Evolutionary conservation across 2,113 vertebrate genomes (phyloP), one percentile per base, ranked within the genome.

Genomic region (Calypte anna): DNA sequence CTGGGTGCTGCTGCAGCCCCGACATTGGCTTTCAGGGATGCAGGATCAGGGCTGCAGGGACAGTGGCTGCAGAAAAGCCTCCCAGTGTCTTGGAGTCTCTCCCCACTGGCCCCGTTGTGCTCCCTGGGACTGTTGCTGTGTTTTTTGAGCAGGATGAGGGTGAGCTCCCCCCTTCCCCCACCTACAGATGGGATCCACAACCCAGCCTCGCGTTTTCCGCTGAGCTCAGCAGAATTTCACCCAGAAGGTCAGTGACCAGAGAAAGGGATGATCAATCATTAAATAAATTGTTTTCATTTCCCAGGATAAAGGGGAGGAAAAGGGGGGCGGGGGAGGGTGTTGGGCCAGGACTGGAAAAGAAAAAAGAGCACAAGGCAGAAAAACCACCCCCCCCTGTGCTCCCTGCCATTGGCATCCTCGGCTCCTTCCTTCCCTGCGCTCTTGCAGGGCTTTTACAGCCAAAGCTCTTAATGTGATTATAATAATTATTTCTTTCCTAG

Each of bases 151-250:
- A 96, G 93, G 96, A 91, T 82, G 58, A 38, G 89, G 80, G 94
- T 79, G 78, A 96, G 86, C 58, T 67, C 53, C 82, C 81, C 74
- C 28, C 57, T 75, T 66, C 95, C 94, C 96, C 95, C 97, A 95
- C 92, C 92, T 88, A 82, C 97, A 96, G 83, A 95, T 97, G 97
- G 96, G 97, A 96, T 97, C 96, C 92, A 76, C 96, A 88, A 90
- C 82, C 15, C 78, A 86, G 96, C 73, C 5, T 91, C n/a, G 21
- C 10, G 25, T 97, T 98, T 98, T 98, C 98, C 97, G 90, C 97
- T 7, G 66, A 98, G 98, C 98, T 98, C 98, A 98, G 98, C 98
- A 98, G 96, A 98, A 98, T 97, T 83, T 87, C 79, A 28, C 94
- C 75, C 95, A 88, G 96, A 94, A 97, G 98, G 98, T 98, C 97